Conservation (phyloP, 2,113 vertebrate genomes). For the Lathamus discolor region DNA sequence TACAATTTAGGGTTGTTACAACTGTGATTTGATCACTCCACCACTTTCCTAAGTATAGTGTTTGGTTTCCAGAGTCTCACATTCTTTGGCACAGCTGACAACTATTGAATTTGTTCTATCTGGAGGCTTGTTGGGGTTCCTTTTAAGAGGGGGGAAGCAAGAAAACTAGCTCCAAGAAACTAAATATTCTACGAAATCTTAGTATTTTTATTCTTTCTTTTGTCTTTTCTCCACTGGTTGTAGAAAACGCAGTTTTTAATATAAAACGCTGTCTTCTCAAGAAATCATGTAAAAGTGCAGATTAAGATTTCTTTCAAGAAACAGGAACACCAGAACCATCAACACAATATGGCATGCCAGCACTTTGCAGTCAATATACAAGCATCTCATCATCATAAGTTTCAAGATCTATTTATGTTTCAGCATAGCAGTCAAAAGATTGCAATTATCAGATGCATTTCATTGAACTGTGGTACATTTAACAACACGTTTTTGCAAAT, state of each 20-base stretch:
- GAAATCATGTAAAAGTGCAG: not conserved
- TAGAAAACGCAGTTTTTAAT: not conserved
- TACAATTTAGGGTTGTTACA: not conserved
- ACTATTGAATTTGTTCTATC: not conserved
- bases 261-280: not conserved
- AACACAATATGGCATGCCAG: not conserved
- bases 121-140: not conserved
- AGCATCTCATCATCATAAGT: not conserved
- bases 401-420: not conserved
- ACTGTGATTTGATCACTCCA: not conserved
- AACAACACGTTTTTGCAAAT: not conserved
- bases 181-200: not conserved
- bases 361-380: not conserved
- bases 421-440: not conserved
- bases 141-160: not conserved
- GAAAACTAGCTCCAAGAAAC: not conserved
- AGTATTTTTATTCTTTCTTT: not conserved
- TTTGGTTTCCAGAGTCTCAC: not conserved
- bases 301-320: not conserved
- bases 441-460: not conserved
- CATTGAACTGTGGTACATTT: not conserved
- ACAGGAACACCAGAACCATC: not conserved
- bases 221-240: not conserved
- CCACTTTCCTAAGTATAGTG: not conserved
- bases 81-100: not conserved